Evolutionary conservation across 1,140 invertebrate species (phyloP).

Genomic region (Rhagoletis pomonella): DNA sequence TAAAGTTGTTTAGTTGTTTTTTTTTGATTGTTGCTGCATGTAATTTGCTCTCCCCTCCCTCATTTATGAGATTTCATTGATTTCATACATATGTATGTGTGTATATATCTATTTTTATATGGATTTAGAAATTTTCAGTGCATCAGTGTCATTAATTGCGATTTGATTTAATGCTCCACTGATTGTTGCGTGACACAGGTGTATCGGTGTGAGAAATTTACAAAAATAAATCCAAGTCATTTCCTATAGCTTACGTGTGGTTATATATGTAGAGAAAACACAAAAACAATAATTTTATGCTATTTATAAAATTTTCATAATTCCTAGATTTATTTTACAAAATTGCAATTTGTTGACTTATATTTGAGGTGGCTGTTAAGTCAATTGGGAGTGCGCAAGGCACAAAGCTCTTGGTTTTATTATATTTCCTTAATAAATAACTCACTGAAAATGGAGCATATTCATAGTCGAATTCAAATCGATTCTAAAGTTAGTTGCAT

Average conservation of each 20-base stretch:
- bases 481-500: too few relatives aligned
- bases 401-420: too few relatives aligned
- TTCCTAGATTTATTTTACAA: too few relatives aligned
- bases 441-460: too few relatives aligned
- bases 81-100: not conserved
- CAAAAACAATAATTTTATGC: too few relatives aligned
- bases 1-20: not conserved
- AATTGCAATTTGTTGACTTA: too few relatives aligned
- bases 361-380: too few relatives aligned
- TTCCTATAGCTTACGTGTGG: not conserved
- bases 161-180: slow-evolving; percentile 25
- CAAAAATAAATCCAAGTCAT: slow-evolving; percentile 12
- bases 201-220: slow-evolving; percentile 10
- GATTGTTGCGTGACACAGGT: slow-evolving; percentile 30
- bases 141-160: slow-evolving; percentile 37
- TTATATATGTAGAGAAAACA: too few relatives aligned
- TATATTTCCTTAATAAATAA: too few relatives aligned
- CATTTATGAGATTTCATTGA: not conserved
- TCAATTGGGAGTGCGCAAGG: too few relatives aligned
- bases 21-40: not conserved
- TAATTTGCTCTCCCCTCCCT: slow-evolving; percentile 12
- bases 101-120: slow-evolving; percentile 42
- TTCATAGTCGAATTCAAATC: too few relatives aligned
- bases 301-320: too few relatives aligned
- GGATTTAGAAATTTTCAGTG: not conserved